Conservation (phyloP, 2,113 vertebrate genomes). For the Rousettus leschenaultii region DNA sequence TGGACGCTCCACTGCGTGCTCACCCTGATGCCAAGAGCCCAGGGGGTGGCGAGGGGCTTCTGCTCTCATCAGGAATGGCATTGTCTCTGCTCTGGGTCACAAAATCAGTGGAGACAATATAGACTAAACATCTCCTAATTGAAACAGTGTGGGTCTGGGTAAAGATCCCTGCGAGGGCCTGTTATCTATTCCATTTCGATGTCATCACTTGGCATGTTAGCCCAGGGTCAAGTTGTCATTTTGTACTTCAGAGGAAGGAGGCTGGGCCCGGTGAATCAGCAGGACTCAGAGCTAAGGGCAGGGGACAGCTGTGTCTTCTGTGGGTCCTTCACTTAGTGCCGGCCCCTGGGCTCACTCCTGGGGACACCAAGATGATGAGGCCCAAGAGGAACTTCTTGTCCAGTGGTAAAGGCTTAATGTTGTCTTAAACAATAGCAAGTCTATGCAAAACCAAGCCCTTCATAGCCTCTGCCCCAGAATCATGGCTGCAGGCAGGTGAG, state of each 20-base stretch:
- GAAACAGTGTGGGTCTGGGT: background rate
- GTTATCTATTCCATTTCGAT: background rate
- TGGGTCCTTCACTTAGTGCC: background rate
- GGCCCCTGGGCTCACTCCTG: background rate
- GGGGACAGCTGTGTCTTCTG: background rate
- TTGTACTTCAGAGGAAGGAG: background rate
- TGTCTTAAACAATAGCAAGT: background rate
- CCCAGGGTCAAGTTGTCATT: background rate
- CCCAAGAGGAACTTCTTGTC: background rate
- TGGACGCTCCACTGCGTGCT: background rate
- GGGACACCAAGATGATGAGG: background rate
- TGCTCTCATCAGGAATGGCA: background rate
- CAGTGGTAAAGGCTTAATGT: background rate
- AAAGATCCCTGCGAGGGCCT: background rate
- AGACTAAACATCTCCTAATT: constrained; percentile 26
- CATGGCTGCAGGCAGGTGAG: background rate
- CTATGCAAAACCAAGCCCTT: background rate
- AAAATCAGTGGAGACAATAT: background rate
- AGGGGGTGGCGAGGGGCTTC: background rate
- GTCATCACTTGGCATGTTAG: background rate
- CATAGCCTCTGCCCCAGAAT: background rate
- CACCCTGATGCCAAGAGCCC: background rate
- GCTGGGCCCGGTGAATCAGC: background rate
- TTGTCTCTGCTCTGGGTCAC: background rate
- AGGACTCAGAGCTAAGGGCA: background rate